Conservation (phyloP, 2,888 invertebrate species). For the Dascillus cervinus region DNA sequence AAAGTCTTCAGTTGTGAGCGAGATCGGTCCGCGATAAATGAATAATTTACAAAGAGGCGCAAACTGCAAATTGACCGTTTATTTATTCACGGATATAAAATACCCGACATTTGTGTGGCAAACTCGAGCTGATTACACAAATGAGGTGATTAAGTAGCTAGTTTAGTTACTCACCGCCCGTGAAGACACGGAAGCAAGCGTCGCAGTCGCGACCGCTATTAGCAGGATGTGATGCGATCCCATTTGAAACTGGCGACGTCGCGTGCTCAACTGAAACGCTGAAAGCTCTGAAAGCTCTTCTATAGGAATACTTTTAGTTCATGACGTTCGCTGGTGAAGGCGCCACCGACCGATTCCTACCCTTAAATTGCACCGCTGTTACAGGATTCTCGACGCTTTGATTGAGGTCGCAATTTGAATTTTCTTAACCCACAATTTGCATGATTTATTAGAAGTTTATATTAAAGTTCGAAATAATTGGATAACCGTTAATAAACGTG, state of each 20-base stretch:
- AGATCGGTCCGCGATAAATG: conserved; percentile 13
- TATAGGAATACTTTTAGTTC: too few species aligned
- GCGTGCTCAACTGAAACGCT: conserved; percentile 15
- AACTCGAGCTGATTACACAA: conserved; percentile 6
- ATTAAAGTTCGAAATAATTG: too few species aligned
- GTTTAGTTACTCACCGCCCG: conserved; percentile 20
- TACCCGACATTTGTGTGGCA: conserved; percentile 4
- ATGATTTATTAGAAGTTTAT: too few species aligned
- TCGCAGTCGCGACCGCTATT: conserved; percentile 16
- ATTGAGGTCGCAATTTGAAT: too few species aligned
- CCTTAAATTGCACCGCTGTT: too few species aligned
- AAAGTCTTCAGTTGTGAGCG: conserved; percentile 1
- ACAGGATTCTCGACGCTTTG: too few species aligned
- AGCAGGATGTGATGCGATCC: conserved; percentile 11
- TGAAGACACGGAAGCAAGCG: conserved; percentile 19
- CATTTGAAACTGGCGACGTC: conserved; percentile 10
- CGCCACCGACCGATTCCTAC: too few species aligned
- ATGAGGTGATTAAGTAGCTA: conserved; percentile 9
- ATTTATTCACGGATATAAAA: conserved; percentile 9
- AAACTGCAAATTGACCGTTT: conserved; percentile 17
- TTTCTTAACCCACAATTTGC: too few species aligned
- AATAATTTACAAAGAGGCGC: conserved; percentile 19
- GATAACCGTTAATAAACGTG: too few species aligned
- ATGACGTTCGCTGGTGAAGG: too few species aligned
- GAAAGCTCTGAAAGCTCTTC: conserved; percentile 13